Conservation (phyloP, 2,113 vertebrate genomes). For the Pygoscelis adeliae region DNA sequence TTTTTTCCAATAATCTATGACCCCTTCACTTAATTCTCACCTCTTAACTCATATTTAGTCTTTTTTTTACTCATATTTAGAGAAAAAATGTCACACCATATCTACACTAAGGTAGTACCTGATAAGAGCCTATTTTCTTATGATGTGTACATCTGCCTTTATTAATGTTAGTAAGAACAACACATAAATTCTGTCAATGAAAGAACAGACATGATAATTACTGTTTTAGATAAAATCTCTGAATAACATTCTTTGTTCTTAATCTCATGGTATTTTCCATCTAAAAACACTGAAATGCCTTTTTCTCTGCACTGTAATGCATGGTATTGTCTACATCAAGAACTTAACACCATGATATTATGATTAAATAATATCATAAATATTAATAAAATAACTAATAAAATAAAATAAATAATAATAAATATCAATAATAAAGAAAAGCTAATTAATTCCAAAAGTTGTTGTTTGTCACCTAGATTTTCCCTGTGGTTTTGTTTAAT, state of each 20-base stretch:
- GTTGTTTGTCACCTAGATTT: not conserved
- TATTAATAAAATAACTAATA: no score
- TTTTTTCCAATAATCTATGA: not conserved
- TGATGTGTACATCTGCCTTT: not conserved
- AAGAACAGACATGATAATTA: not conserved
- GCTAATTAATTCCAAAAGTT: not conserved
- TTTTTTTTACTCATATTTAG: not conserved
- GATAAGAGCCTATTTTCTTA: not conserved
- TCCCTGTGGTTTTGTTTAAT: not conserved
- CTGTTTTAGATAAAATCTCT: not conserved
- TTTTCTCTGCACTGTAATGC: not conserved
- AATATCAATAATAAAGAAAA: no score
- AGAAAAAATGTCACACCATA: not conserved
- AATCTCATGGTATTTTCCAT: not conserved
- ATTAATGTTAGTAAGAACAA: not conserved
- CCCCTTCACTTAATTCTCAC: not conserved
- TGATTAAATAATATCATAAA: not conserved
- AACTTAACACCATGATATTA: not conserved
- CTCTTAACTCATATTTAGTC: not conserved
- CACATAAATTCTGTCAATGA: not conserved
- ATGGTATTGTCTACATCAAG: not conserved
- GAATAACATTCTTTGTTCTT: not conserved
- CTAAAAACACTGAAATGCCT: not conserved
- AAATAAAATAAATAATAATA: no score
- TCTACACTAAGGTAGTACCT: not conserved